phyloP scores from a whole-genome alignment of 2,888 invertebrate species.

The Syrista parreyssii region DNA sequence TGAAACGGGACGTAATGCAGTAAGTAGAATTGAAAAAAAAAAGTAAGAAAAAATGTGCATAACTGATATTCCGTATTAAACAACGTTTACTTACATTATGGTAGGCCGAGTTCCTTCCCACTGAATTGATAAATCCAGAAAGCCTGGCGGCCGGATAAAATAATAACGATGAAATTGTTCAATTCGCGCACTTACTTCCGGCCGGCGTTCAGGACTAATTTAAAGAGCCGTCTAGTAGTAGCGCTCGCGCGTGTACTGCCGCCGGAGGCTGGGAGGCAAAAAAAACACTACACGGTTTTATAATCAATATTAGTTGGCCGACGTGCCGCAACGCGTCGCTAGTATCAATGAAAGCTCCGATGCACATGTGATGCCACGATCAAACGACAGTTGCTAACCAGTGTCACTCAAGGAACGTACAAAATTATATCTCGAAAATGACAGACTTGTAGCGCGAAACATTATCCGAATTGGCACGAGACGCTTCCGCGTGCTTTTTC shows the following conservation, averaged over 20 bases:
- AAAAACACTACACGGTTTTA: slow-evolving; percentile 46
- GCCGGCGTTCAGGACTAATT: not conserved
- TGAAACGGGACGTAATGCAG: not conserved
- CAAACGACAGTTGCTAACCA: not conserved
- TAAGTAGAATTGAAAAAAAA: not conserved
- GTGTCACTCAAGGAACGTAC: not conserved
- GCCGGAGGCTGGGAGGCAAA: slow-evolving; percentile 20
- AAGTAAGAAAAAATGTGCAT: not conserved
- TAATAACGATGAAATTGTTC: not conserved
- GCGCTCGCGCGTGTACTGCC: slow-evolving; percentile 22
- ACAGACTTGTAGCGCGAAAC: slow-evolving; percentile 2
- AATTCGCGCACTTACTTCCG: not conserved
- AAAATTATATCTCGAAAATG: not conserved
- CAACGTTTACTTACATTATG: not conserved
- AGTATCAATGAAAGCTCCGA: slow-evolving; percentile 35
- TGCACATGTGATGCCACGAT: not conserved
- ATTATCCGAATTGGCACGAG: slow-evolving; percentile 13
- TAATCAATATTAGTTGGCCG: slow-evolving; percentile 59
- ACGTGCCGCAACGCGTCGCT: slow-evolving; percentile 52
- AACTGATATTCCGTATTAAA: not conserved
- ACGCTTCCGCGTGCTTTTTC: slow-evolving; percentile 15
- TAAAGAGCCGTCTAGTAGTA: slow-evolving; percentile 1
- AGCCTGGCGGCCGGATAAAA: not conserved
- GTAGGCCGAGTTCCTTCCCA: not conserved
- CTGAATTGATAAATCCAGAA: not conserved